phyloP scores from a whole-genome alignment of 2,888 invertebrate genomes.

The Scaptodrosophila latifasciaeformis region DNA sequence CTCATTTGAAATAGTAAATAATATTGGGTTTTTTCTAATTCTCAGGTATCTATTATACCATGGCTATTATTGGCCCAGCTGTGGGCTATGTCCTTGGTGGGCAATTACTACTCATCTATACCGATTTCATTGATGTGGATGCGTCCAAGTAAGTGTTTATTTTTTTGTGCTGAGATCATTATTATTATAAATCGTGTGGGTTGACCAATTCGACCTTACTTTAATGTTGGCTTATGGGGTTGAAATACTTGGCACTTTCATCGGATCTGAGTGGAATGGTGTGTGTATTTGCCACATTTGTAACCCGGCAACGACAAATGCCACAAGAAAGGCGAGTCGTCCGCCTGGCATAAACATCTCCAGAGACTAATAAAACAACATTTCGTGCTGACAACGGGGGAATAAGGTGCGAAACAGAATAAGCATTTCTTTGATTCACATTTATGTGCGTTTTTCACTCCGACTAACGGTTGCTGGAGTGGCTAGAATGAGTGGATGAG shows the following conservation, averaged over 20 bases:
- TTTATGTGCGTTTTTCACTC: slow-evolving; percentile 6
- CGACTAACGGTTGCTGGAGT: background rate
- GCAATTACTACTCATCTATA: slow-evolving; percentile 85
- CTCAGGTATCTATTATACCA: slow-evolving; percentile 86
- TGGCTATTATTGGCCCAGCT: slow-evolving; percentile 88
- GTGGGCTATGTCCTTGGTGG: slow-evolving; percentile 91
- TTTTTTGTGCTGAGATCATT: slow-evolving; percentile 26
- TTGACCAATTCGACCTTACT: slow-evolving; percentile 27
- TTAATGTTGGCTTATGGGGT: slow-evolving; percentile 25
- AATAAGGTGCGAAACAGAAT: slow-evolving; percentile 54
- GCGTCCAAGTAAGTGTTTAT: slow-evolving; percentile 79
- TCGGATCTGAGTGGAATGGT: slow-evolving; percentile 7
- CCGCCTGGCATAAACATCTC: slow-evolving; percentile 57
- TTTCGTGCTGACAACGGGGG: slow-evolving; percentile 61
- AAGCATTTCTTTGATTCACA: slow-evolving; percentile 50
- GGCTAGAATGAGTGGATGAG: background rate
- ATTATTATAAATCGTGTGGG: slow-evolving; percentile 54
- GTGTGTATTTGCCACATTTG: slow-evolving; percentile 44
- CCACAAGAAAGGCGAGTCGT: slow-evolving; percentile 34
- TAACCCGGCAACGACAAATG: slow-evolving; percentile 43
- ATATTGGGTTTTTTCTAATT: slow-evolving; percentile 1
- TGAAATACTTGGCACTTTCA: background rate
- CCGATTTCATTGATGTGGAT: slow-evolving; percentile 82
- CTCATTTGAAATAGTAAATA: no score
- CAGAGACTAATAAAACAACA: slow-evolving; percentile 72